A percentile compares a stretch with the other conserved stretches of the same genome.
phyloP scores from a whole-genome alignment of 2,888 invertebrate species.

The Pinctada fucata region DNA sequence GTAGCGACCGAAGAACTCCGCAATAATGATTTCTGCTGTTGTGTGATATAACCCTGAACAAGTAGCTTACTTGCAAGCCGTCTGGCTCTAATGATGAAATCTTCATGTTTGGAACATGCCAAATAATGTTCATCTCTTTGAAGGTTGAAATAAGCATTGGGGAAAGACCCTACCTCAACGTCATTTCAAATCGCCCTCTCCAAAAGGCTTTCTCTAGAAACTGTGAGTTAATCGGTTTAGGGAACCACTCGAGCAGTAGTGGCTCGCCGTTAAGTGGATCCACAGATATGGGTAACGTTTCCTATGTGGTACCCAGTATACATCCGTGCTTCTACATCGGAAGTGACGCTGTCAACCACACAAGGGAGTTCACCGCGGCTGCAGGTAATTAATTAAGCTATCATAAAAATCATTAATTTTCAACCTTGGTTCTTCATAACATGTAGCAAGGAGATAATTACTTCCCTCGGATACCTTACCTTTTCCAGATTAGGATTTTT shows the following conservation, averaged over 20 bases:
- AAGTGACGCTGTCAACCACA: constrained; percentile 64
- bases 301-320: constrained; percentile 67
- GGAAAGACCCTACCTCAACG: constrained; percentile 50
- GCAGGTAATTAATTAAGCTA: constrained; percentile 54
- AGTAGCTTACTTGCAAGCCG: no score
- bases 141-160: constrained; percentile 49
- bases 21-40: no score
- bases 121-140: not conserved
- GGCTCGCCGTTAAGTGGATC: constrained; percentile 52
- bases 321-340: constrained; percentile 65
- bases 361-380: constrained; percentile 66
- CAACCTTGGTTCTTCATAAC: no score
- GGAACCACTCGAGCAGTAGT: constrained; percentile 39
- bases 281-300: constrained; percentile 73
- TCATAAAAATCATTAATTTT: no score
- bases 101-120: no score
- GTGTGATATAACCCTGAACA: no score
- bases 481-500: not conserved
- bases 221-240: constrained; percentile 57
- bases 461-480: no score
- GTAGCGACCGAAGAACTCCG: no score
- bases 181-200: constrained; percentile 62
- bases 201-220: constrained; percentile 61
- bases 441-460: no score
- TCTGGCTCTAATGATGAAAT: no score